Base-by-base conservation (phyloP, 2,797 vertebrate genomes). In the Artibeus lituratus region DNA sequence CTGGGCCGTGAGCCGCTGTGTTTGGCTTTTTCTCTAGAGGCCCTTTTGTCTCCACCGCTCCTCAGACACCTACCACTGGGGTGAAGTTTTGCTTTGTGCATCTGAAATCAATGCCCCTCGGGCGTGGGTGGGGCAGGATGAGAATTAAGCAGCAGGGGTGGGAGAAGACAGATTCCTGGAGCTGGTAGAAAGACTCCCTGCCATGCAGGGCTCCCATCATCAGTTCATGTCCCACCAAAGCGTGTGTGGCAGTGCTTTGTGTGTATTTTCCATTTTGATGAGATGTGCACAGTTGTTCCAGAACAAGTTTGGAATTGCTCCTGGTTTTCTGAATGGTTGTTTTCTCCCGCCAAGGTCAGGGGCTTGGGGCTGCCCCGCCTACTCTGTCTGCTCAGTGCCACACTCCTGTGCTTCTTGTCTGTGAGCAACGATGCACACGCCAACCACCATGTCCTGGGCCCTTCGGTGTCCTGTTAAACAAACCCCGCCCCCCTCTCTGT, bases 41-140 rank as follows among this genome's bases (percentile, higher is more conserved):
- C 8, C 16, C 11, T 0, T 55, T 49, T 65, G 83, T 80, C 49
- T n/a, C 47, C 37, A 21, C 32, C 21, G 3, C 19, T 85, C 89
- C 49, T 67, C 65, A 73, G 67, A 84, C 89, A 70, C 67, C 90
- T 95, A 81, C 22, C 19, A 72, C 91, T 87, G 69, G 24, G n/a
- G n/a, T 55, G 80, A 18, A n/a, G 59, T n/a, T 47, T 5, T 39
- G 37, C 82, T 90, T 87, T 19, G 29, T 78, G 70, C 67, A 51
- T 91, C 83, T 84, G 87, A 91, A 96, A 94, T 72, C 59, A 88
- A 94, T 53, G 7, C 42, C 96, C 69, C 49, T 67, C 16, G 37
- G 73, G 70, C 84, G 16, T 14, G 35, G 37, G 62, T 76, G 35
- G 62, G 69, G n/a, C 29, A 44, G 65, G 73, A 37, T 69, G 69